A percentile compares a stretch with the other conserved stretches of the same genome.
These are phyloP conservation scores for Cyprinodon diabolis DNA, from an alignment of 2,797 vertebrate species.

Conservation along the genomic window DNA sequence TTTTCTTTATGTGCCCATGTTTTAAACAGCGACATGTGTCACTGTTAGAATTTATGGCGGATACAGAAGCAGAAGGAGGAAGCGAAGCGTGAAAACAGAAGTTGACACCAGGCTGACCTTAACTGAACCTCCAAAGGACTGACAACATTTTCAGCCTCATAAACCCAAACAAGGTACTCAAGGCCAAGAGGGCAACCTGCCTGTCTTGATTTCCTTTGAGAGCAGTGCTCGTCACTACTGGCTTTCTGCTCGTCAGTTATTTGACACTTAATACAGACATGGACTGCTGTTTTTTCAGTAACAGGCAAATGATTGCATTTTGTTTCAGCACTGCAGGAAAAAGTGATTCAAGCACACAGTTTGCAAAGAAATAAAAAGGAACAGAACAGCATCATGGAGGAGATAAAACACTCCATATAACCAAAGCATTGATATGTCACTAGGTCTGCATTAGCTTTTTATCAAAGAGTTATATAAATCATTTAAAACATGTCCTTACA, in stretches of 20 bases:
- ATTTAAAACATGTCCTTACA: not conserved
- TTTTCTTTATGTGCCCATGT: conserved; percentile 23
- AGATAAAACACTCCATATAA: conserved; percentile 22
- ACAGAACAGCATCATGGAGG: conserved; percentile 21
- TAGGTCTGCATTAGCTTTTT: not conserved
- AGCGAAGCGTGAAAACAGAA: conserved; percentile 73
- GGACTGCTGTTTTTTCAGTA: conserved; percentile 7
- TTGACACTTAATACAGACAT: conserved; percentile 23
- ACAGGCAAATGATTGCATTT: conserved; percentile 8
- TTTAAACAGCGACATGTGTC: conserved; percentile 62
- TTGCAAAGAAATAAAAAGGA: not conserved
- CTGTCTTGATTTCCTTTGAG: conserved; percentile 48
- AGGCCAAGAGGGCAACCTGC: conserved; percentile 41
- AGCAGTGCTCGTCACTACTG: conserved; percentile 8
- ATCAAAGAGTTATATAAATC: not conserved
- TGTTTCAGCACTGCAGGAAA: conserved; percentile 21
- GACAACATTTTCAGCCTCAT: conserved; percentile 48
- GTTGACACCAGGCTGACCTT: conserved; percentile 72
- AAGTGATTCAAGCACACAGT: conserved; percentile 3
- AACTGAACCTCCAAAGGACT: conserved; percentile 60
- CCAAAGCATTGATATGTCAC: not conserved
- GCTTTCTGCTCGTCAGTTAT: conserved; percentile 2
- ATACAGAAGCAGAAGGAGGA: conserved; percentile 67
- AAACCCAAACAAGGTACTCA: conserved; percentile 38
- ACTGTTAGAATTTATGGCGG: conserved; percentile 53